These are phyloP conservation scores for Seriola quinqueradiata DNA, from an alignment of 2,113 vertebrate species.

Conservation along the genomic window DNA sequence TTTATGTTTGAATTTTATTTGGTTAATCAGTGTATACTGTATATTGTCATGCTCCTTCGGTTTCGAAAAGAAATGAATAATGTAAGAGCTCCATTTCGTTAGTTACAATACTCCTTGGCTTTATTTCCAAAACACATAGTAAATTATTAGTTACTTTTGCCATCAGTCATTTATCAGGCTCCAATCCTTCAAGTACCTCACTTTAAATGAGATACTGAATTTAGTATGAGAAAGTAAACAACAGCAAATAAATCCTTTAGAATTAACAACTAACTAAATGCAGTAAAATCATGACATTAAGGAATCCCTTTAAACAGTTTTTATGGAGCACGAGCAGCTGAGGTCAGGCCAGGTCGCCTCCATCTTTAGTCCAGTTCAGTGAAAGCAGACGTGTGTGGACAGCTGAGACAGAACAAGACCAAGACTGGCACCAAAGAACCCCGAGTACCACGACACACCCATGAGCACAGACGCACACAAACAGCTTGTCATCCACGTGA, in stretches of 20 bases:
- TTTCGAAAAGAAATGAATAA: neutral
- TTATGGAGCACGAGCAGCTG: conserved; percentile 3
- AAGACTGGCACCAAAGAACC: conserved; percentile 53
- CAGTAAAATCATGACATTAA: neutral
- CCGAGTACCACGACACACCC: conserved; percentile 57
- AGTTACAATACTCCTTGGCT: neutral
- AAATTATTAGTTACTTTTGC: neutral
- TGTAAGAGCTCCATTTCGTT: no score
- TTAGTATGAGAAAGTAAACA: neutral
- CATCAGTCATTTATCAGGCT: neutral
- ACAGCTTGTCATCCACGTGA: conserved; percentile 58
- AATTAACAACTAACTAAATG: neutral
- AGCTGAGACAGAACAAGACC: conserved; percentile 47
- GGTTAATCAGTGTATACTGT: neutral
- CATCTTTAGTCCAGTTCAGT: conserved; percentile 36
- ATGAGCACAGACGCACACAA: conserved; percentile 66
- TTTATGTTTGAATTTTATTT: neutral
- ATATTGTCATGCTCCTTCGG: neutral
- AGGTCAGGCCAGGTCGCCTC: conserved; percentile 33
- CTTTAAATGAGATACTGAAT: neutral
- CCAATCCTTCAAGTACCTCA: neutral
- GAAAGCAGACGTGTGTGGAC: conserved; percentile 49
- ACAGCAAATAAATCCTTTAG: neutral
- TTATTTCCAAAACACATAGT: neutral
- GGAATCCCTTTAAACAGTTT: conserved; percentile 65